Evolutionary conservation across 2,888 invertebrate species (phyloP), one percentile per base, ranked within the genome.

Genomic region (Scaptomyza polygonia): DNA sequence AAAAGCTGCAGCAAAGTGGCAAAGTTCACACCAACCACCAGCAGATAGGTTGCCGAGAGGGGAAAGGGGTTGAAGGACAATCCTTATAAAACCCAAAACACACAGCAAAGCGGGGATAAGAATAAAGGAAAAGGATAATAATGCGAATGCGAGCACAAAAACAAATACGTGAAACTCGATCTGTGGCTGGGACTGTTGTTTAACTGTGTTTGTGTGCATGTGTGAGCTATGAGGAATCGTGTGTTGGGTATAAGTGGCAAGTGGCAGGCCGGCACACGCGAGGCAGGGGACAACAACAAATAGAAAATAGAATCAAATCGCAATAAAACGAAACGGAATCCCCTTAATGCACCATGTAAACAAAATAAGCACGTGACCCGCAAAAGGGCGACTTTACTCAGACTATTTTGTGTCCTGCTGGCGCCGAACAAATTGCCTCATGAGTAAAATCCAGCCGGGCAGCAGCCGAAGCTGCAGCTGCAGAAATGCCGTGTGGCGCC

Each of bases 1-100:
- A 71, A 83, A 78, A 78, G 87, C 85, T 81, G 79, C 77, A 72
- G 73, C 77, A 74, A 88, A 89, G 90, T 91, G 91, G 79, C 85
- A 90, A 88, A 88, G 85, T 90, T 90, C 90, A 90, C 90, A 90
- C 90, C 89, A 86, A 89, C 86, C 86, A 86, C 88, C 75, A 29
- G 32, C 30, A n/a, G 53, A 36, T 14, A 12, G 25, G n/a, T 9
- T 29, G 36, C 11, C 1, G 27, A 11, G 34, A 14, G 11, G 1
- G 18, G 7, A 16, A 29, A 18, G 14, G 42, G 0, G 27, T 34
- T 34, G 1, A 6, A 6, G 16, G 18, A 36, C 30, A 55, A 49
- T 12, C 49, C 12, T 39, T 40, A 34, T 48, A 62, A 63, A 52
- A 57, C 47, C 39, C 51, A 66, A 54, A 49, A 67, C 34, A 62